Percentiles rank a stretch among this genome's conserved stretches.
Evolutionary conservation across 2,797 vertebrate genomes (phyloP).

Genomic region (Triplophysa yarkandensis): DNA sequence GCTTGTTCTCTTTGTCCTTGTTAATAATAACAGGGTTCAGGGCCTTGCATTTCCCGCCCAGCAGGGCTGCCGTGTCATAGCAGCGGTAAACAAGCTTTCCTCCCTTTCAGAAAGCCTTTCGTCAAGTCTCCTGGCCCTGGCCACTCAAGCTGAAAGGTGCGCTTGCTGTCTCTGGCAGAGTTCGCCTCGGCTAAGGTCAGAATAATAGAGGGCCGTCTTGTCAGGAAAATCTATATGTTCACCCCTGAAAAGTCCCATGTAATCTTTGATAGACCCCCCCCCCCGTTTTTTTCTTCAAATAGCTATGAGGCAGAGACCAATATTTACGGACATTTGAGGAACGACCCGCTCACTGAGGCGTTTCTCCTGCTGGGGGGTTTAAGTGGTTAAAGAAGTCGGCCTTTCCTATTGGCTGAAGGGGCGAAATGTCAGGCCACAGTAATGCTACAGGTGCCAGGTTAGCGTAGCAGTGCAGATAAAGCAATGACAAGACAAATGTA

Average conservation of each 20-base stretch:
- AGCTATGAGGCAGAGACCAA: conserved; percentile 50
- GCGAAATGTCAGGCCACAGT: conserved; percentile 67
- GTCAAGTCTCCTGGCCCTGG: conserved; percentile 55
- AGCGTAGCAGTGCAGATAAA: conserved; percentile 55
- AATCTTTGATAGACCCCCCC: conserved; percentile 59
- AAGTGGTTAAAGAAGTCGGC: conserved; percentile 42
- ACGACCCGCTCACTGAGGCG: conserved; percentile 40
- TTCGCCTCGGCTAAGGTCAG: conserved; percentile 75
- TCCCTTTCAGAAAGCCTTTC: conserved; percentile 48
- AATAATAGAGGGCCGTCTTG: conserved; percentile 71
- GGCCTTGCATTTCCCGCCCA: conserved; percentile 80
- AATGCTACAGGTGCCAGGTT: conserved; percentile 66
- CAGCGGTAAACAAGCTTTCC: conserved; percentile 83
- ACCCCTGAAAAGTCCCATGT: conserved; percentile 71
- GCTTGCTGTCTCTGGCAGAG: conserved; percentile 70
- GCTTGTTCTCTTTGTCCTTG: conserved; percentile 84
- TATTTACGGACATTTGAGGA: conserved; percentile 54
- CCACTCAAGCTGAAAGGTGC: conserved; percentile 62
- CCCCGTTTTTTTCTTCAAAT: conserved; percentile 33
- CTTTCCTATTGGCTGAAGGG: conserved; percentile 56
- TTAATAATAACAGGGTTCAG: conserved; percentile 87
- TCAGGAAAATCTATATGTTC: conserved; percentile 82
- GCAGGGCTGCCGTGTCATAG: conserved; percentile 83
- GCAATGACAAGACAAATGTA: conserved; percentile 32
- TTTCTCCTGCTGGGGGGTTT: conserved; percentile 52